Conservation (phyloP, 2,113 vertebrate species). For the Eretmochelys imbricata region DNA sequence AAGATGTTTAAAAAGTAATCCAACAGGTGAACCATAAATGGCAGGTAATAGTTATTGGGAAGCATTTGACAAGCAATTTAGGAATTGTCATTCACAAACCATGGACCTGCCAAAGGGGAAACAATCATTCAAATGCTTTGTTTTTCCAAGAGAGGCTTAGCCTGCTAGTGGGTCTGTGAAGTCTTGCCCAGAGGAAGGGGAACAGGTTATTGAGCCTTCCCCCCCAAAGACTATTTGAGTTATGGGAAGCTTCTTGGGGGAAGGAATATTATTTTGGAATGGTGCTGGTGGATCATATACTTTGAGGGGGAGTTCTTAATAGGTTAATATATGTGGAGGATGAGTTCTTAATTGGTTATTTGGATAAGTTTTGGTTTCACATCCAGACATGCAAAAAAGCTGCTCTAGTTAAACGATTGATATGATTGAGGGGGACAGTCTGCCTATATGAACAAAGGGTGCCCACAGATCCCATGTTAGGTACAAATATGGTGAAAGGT, state of each 20-base stretch:
- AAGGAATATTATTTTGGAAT: neutral
- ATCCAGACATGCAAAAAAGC: neutral
- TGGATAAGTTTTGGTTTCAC: neutral
- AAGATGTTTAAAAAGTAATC: neutral
- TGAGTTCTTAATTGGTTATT: neutral
- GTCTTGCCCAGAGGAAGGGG: neutral
- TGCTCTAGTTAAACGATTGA: neutral
- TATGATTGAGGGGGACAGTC: neutral
- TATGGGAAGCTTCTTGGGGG: neutral
- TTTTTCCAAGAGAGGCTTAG: neutral
- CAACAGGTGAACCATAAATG: neutral
- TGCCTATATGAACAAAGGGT: neutral
- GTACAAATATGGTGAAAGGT: neutral
- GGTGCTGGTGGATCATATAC: neutral
- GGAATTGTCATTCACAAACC: neutral
- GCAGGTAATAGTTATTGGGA: neutral
- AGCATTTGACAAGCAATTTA: neutral
- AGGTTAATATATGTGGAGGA: neutral
- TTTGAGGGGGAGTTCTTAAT: neutral
- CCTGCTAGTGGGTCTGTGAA: neutral
- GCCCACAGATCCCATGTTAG: neutral
- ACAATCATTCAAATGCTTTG: neutral
- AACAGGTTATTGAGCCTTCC: neutral
- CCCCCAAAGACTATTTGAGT: neutral
- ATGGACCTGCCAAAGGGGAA: neutral